Conservation (phyloP, 2,797 vertebrate genomes). For the Xenopus petersii region DNA sequence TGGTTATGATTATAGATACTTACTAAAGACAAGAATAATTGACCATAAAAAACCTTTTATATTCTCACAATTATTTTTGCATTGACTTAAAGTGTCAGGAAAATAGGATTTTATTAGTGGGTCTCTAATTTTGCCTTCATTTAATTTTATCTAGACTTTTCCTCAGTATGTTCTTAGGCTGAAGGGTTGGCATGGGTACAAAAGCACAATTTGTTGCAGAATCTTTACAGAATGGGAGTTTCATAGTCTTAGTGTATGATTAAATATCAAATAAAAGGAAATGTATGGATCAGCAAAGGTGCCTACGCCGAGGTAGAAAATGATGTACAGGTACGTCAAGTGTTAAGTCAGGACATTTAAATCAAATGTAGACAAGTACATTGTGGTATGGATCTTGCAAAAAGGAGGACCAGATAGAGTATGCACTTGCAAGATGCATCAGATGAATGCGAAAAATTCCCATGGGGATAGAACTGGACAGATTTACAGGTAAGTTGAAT, state of each 20-base stretch:
- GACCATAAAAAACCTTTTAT: conserved; percentile 77
- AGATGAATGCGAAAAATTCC: too few species aligned
- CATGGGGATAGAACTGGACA: too few species aligned
- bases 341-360: conserved; percentile 35
- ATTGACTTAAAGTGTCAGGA: conserved; percentile 73
- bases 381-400: conserved; percentile 16
- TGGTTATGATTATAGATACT: conserved; percentile 72
- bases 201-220: conserved; percentile 62
- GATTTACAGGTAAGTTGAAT: too few species aligned
- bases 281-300: conserved; percentile 53
- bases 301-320: conserved; percentile 21
- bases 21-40: conserved; percentile 77
- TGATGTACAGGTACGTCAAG: conserved; percentile 41
- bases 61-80: conserved; percentile 79
- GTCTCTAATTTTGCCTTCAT: conserved; percentile 65
- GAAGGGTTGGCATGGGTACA: conserved; percentile 54
- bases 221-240: conserved; percentile 51
- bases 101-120: conserved; percentile 71
- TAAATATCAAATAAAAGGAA: conserved; percentile 63
- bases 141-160: conserved; percentile 55
- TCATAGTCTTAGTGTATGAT: conserved; percentile 53
- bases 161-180: conserved; percentile 58
- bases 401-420: conserved; percentile 5
- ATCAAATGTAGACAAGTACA: conserved; percentile 35
- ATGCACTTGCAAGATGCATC: neutral